These are phyloP conservation scores for Poeciliopsis turrubarensis DNA, from an alignment of 2,113 vertebrate genomes.

Conservation along the genomic window DNA sequence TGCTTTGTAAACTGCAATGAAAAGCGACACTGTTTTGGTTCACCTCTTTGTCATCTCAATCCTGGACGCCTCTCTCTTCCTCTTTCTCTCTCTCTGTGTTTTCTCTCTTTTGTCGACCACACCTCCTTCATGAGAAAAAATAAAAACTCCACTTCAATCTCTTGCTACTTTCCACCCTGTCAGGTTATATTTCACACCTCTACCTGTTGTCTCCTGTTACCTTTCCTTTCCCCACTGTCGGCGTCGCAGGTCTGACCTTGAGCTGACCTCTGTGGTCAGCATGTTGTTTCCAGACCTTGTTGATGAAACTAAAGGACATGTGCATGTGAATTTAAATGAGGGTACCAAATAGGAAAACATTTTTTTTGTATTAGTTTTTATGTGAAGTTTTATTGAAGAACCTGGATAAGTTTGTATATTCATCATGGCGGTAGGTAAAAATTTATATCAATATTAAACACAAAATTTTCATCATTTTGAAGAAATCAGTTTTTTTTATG, in stretches of 20 bases:
- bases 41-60: no score
- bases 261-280: slow-evolving; percentile 18
- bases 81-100: no score
- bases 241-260: slow-evolving; percentile 52
- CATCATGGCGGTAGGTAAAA: no score
- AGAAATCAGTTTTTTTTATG: no score
- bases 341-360: not conserved
- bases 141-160: not conserved
- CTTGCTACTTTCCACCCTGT: slow-evolving; percentile 24
- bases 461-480: no score
- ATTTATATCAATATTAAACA: no score
- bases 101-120: not conserved
- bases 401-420: no score
- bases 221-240: slow-evolving; percentile 50
- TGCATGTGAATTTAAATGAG: slow-evolving; percentile 11
- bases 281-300: slow-evolving; percentile 20
- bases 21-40: no score
- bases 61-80: not conserved
- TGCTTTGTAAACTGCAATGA: no score
- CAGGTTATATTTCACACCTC: slow-evolving; percentile 74
- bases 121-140: not conserved
- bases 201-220: slow-evolving; percentile 67
- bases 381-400: no score
- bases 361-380: no score
- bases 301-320: slow-evolving; percentile 7